Evolutionary conservation across 2,888 invertebrate species (phyloP), one percentile per base, ranked within the genome.

Genomic region (Diplazon laetatorius): DNA sequence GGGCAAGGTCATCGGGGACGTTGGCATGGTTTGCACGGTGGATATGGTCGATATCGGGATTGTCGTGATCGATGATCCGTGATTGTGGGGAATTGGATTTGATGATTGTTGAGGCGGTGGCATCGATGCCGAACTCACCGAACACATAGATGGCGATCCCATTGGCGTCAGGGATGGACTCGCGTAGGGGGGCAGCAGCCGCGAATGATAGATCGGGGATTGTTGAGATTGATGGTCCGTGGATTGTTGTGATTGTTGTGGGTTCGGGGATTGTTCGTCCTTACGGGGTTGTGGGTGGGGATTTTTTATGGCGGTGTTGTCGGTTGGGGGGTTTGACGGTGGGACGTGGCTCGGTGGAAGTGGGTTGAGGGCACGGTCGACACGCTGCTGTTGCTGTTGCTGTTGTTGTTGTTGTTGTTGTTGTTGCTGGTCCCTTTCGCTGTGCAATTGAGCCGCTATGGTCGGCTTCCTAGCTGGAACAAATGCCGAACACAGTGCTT

Each of bases 391-490:
- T 0, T 77, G 69, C 68, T 78, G 59, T 76, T 84, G 20, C 70
- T 75, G 35, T 73, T 79, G 78, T 76, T 80, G 18, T 83, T 83
- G 69, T 85, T 86, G 22, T 87, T 87, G n/a, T 88, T 20, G 87
- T 75, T 91, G 92, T 68, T 92, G 82, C 76, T 92, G 87, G 82
- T 93, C 93, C 86, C 92, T 89, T 87, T 92, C 93, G 77, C 92
- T 86, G 87, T 93, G 93, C 89, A 92, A 84, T 83, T 89, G 89
- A 88, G 91, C 90, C 91, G 92, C 91, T 93, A 93, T 92, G 91
- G 92, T 92, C 92, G 93, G 92, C 93, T 93, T 93, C 93, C 93
- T 93, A 92, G 93, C 93, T 93, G 92, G 90, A 93, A 93, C 93
- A 93, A 93, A 93, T 89, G 87, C 87, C 87, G 87, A 89, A 89